phyloP scores from a whole-genome alignment of 2,888 invertebrate species.

The Heteromyza rotundicornis region DNA sequence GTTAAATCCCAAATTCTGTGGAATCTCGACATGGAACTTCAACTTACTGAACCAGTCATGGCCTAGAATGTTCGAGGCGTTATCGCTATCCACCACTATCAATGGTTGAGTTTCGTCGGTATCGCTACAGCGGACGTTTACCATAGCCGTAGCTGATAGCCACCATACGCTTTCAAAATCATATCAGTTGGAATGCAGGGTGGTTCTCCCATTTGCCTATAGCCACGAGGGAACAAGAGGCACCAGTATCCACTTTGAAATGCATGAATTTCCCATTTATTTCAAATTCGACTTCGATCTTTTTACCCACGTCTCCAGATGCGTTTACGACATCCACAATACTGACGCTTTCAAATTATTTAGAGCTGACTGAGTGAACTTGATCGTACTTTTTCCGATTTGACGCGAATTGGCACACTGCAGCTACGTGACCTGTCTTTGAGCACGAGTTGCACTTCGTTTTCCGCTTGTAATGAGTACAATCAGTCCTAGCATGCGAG shows the following conservation, averaged over 20 bases:
- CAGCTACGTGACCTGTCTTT: background rate
- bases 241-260: constrained; percentile 5
- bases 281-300: background rate
- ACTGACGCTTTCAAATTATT: constrained; percentile 13
- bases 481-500: background rate
- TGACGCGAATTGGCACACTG: background rate
- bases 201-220: constrained; percentile 9
- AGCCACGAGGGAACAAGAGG: too few species aligned
- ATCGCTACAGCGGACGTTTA: background rate
- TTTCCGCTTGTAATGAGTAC: constrained; percentile 2
- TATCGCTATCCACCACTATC: constrained; percentile 2
- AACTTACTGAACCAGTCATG: constrained; percentile 11
- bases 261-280: background rate
- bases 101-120: background rate
- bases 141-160: background rate
- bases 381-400: background rate
- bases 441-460: background rate
- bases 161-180: constrained; percentile 2
- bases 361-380: background rate
- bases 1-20: background rate
- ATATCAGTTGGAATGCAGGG: background rate
- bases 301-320: background rate
- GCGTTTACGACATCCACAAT: constrained; percentile 10
- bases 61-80: background rate
- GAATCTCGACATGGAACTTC: background rate